These are phyloP conservation scores for Callosobruchus maculatus DNA, from an alignment of 2,888 invertebrate genomes.

Conservation along the genomic window DNA sequence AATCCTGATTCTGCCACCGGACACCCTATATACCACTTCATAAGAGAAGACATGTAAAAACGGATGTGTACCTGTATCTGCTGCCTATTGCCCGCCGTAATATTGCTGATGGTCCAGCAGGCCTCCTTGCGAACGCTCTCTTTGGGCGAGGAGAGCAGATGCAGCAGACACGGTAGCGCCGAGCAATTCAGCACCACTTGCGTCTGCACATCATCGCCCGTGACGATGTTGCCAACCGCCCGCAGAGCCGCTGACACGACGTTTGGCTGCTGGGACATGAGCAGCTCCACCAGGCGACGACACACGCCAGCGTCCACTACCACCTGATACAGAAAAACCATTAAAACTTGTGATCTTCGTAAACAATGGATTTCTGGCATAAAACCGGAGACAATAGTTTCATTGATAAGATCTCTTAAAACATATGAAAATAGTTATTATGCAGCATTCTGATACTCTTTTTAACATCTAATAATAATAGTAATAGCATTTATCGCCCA, in stretches of 20 bases:
- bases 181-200: constrained; percentile 85
- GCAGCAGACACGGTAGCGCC: constrained; percentile 79
- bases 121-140: constrained; percentile 92
- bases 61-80: constrained; percentile 75
- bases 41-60: too few relatives aligned
- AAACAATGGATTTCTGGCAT: too few relatives aligned
- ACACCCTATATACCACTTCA: too few relatives aligned
- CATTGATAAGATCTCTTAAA: too few relatives aligned
- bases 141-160: constrained; percentile 70
- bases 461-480: too few relatives aligned
- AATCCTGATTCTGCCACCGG: too few relatives aligned
- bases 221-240: constrained; percentile 97
- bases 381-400: too few relatives aligned
- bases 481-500: too few relatives aligned
- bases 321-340: constrained; percentile 54
- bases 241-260: constrained; percentile 90
- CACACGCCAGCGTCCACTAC: constrained; percentile 95
- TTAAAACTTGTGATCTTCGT: too few relatives aligned
- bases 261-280: constrained; percentile 75
- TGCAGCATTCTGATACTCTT: too few relatives aligned
- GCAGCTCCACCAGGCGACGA: constrained; percentile 53
- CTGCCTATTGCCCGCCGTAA: constrained; percentile 89
- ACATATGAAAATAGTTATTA: too few relatives aligned
- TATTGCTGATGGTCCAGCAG: constrained; percentile 96
- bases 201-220: constrained; percentile 94